A percentile compares a stretch with the other conserved stretches of the same genome.
These are phyloP conservation scores for Microtus oregoni DNA, from an alignment of 2,113 vertebrate genomes.

Conservation along the genomic window DNA sequence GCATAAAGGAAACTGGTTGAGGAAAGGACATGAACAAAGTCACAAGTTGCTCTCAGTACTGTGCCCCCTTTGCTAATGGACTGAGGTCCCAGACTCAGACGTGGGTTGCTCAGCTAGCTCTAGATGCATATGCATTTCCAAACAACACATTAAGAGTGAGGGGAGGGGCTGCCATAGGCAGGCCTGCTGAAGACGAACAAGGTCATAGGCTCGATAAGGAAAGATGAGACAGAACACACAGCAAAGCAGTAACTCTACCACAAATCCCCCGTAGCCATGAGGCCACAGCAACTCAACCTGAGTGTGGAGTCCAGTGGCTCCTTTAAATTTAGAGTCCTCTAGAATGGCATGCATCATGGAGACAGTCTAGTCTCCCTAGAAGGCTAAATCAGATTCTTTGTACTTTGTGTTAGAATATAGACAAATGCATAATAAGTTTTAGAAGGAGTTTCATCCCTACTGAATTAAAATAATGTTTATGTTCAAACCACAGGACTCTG, in stretches of 20 bases:
- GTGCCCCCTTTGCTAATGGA: not conserved
- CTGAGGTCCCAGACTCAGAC: not conserved
- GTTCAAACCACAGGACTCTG: not conserved
- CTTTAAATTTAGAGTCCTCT: not conserved
- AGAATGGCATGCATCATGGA: not conserved
- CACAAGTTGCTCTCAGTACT: not conserved
- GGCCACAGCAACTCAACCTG: not conserved
- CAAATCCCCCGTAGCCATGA: not conserved
- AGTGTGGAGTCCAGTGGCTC: not conserved
- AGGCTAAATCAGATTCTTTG: not conserved
- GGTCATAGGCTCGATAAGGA: not conserved
- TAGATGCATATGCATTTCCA: not conserved
- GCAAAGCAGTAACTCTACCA: not conserved
- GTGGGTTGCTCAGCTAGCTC: not conserved
- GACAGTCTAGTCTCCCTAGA: not conserved
- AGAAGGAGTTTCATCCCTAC: not conserved
- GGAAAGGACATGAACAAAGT: not conserved
- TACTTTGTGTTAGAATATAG: constrained; percentile 37
- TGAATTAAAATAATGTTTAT: not conserved
- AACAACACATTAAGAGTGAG: not conserved
- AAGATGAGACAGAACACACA: not conserved
- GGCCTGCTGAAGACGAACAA: not conserved
- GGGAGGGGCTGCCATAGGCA: not conserved
- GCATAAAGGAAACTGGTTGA: not conserved
- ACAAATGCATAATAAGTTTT: not conserved